Conservation (phyloP, 2,113 vertebrate species). For the Taxidea taxus region DNA sequence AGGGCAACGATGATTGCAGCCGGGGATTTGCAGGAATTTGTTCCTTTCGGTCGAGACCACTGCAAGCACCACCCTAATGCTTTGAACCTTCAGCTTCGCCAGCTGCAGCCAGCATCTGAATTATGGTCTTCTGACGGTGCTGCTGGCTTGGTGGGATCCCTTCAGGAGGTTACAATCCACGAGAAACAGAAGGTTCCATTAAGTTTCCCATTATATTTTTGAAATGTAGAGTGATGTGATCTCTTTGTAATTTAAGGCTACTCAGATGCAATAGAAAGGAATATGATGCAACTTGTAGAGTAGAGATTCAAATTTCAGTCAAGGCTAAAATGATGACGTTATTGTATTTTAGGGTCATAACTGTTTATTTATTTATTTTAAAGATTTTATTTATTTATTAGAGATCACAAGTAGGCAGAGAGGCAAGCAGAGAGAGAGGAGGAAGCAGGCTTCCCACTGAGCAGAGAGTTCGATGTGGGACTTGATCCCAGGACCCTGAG, state of each 20-base stretch:
- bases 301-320: constrained; percentile 1
- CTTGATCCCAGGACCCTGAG: too few relatives aligned
- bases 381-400: too few relatives aligned
- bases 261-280: neutral
- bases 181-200: constrained; percentile 89
- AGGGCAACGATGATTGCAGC: constrained; percentile 99
- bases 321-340: neutral
- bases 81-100: constrained; percentile 95
- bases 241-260: neutral
- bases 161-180: constrained; percentile 96
- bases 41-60: constrained; percentile 96
- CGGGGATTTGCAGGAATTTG: constrained; percentile 98
- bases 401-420: too few relatives aligned
- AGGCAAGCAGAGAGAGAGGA: too few relatives aligned
- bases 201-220: constrained; percentile 17
- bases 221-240: constrained; percentile 1
- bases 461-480: too few relatives aligned
- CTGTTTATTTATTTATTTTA: neutral
- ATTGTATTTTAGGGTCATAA: neutral
- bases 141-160: constrained; percentile 94
- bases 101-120: constrained; percentile 97
- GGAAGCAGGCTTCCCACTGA: too few relatives aligned
- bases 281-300: neutral
- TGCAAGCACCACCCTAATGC: constrained; percentile 97
- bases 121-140: constrained; percentile 97